Evolutionary conservation across 2,797 vertebrate species (phyloP).

Genomic region (Danio albolineatus): DNA sequence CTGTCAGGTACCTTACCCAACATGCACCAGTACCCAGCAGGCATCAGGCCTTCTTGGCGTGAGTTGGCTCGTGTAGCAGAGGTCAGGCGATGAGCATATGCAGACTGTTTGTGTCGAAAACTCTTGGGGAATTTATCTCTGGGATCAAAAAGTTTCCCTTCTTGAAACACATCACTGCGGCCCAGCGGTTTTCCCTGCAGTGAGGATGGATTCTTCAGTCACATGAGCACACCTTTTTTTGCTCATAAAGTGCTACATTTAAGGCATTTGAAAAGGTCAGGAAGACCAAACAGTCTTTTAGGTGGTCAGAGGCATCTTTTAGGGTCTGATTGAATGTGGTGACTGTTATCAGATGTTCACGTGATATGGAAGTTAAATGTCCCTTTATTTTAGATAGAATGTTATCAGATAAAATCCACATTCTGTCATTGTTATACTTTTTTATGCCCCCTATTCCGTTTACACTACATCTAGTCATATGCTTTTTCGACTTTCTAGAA

Average conservation of each 20-base stretch:
- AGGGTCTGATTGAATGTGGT: slow-evolving; percentile 22
- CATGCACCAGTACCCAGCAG: slow-evolving; percentile 41
- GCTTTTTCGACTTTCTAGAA: too few relatives aligned
- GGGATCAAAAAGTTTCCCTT: slow-evolving; percentile 35
- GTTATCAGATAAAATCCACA: background rate
- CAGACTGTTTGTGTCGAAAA: slow-evolving; percentile 41
- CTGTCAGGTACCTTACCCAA: slow-evolving; percentile 87
- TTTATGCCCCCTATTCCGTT: background rate
- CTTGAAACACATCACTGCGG: slow-evolving; percentile 9
- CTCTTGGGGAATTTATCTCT: slow-evolving; percentile 43
- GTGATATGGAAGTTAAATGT: slow-evolving; percentile 1
- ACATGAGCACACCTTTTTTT: background rate
- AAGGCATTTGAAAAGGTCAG: slow-evolving; percentile 19
- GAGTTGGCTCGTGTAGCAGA: slow-evolving; percentile 63
- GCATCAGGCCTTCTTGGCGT: slow-evolving; percentile 63
- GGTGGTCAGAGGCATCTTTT: slow-evolving; percentile 10
- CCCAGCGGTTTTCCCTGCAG: background rate
- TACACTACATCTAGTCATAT: too few relatives aligned
- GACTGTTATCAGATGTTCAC: slow-evolving; percentile 10
- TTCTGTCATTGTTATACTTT: background rate
- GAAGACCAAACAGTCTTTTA: slow-evolving; percentile 18
- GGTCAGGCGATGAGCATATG: slow-evolving; percentile 60
- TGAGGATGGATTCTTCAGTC: background rate
- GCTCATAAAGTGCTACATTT: slow-evolving; percentile 13
- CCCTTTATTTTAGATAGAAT: background rate